Evolutionary conservation across 2,113 vertebrate genomes (phyloP).

Genomic region (Lonchura striata): DNA sequence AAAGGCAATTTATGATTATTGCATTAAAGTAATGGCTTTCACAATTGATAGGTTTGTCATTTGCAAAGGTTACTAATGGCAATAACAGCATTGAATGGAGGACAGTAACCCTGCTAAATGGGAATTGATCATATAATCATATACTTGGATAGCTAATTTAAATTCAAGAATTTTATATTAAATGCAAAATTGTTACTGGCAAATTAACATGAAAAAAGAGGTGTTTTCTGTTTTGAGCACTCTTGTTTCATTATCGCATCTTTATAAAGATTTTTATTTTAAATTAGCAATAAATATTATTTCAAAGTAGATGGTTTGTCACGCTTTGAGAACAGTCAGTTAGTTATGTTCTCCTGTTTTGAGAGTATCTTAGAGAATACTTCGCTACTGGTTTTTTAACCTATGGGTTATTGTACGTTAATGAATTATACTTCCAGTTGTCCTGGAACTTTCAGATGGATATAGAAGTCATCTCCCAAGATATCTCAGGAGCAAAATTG

Average conservation of each 20-base stretch:
- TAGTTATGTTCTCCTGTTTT: neutral
- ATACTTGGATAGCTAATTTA: neutral
- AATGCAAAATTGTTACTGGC: neutral
- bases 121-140: neutral
- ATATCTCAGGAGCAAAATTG: neutral
- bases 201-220: neutral
- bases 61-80: slow-evolving; percentile 21
- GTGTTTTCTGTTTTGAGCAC: neutral
- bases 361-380: neutral
- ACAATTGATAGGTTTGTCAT: neutral
- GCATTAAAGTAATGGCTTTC: neutral
- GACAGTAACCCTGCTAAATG: neutral
- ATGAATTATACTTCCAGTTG: neutral
- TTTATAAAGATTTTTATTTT: neutral
- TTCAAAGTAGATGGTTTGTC: neutral
- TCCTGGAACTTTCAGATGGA: neutral
- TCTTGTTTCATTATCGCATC: neutral
- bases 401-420: neutral
- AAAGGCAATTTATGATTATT: neutral
- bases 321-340: neutral
- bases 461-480: neutral
- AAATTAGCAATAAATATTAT: neutral
- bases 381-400: neutral
- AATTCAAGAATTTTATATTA: neutral
- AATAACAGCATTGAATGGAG: neutral